These are phyloP conservation scores for Oasisia sp. DNA, from an alignment of 2,888 invertebrate species.

Conservation along the genomic window DNA sequence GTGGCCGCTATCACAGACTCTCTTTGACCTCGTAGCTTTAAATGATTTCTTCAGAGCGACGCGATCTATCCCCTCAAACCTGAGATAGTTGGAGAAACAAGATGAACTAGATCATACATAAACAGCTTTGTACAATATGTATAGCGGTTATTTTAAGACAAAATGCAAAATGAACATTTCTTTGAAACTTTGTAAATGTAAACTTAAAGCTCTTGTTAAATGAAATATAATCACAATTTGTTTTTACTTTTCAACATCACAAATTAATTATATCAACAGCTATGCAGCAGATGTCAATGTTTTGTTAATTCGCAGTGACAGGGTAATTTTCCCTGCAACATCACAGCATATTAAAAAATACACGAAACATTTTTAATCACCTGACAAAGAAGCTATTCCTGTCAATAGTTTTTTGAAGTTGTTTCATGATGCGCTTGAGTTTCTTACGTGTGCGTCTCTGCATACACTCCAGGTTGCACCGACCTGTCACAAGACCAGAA, in stretches of 20 bases:
- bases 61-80: slow-evolving; percentile 51
- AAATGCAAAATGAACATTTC: no score
- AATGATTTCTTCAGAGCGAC: slow-evolving; percentile 54
- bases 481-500: slow-evolving; percentile 43
- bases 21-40: slow-evolving; percentile 47
- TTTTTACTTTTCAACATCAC: no score
- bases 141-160: no score
- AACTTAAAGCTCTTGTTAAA: no score
- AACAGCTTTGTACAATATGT: background rate
- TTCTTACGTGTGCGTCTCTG: slow-evolving; percentile 51
- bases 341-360: background rate
- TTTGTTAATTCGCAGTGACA: no score
- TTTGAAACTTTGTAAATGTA: no score
- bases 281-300: no score
- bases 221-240: no score
- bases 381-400: slow-evolving; percentile 51
- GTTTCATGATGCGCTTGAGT: slow-evolving; percentile 56
- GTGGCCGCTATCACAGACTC: slow-evolving; percentile 51
- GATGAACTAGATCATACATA: background rate
- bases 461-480: slow-evolving; percentile 57
- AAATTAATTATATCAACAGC: no score
- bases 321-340: no score
- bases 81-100: slow-evolving; percentile 37
- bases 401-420: slow-evolving; percentile 50
- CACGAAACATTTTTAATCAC: slow-evolving; percentile 40